Evolutionary conservation across 2,888 invertebrate species (phyloP).

Genomic region (Macrosoma leucophasiata): DNA sequence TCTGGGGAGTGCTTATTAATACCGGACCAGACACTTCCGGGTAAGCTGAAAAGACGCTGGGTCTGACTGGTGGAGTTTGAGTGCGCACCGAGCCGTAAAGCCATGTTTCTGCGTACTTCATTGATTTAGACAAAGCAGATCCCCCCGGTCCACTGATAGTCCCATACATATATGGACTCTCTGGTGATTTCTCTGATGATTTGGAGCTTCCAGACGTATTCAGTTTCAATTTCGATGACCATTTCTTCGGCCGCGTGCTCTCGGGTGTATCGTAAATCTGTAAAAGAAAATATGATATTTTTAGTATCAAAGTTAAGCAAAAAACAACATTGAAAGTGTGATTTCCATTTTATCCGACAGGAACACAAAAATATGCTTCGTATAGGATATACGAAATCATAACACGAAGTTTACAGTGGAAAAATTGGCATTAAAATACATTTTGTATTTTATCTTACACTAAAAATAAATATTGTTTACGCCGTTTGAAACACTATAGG

Average conservation of each 20-base stretch:
- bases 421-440: no score
- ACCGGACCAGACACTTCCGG: constrained; percentile 64
- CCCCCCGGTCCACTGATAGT: constrained; percentile 77
- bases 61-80: constrained; percentile 62
- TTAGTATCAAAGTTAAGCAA: not conserved
- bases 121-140: constrained; percentile 86
- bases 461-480: no score
- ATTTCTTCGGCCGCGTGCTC: constrained; percentile 78
- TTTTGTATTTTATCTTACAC: no score
- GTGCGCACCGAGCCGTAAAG: constrained; percentile 85
- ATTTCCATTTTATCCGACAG: no score
- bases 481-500: no score
- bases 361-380: no score
- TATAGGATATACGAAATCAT: no score
- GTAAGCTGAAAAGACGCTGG: constrained; percentile 68
- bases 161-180: constrained; percentile 67
- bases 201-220: constrained; percentile 65
- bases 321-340: constrained; percentile 1
- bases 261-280: constrained; percentile 72
- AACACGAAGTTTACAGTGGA: no score
- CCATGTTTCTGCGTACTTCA: constrained; percentile 92
- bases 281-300: constrained; percentile 3
- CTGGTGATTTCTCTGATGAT: constrained; percentile 65
- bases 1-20: constrained; percentile 71
- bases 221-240: constrained; percentile 82